These are phyloP conservation scores for Anguilla rostrata DNA, from an alignment of 2,113 vertebrate species.

Conservation along the genomic window DNA sequence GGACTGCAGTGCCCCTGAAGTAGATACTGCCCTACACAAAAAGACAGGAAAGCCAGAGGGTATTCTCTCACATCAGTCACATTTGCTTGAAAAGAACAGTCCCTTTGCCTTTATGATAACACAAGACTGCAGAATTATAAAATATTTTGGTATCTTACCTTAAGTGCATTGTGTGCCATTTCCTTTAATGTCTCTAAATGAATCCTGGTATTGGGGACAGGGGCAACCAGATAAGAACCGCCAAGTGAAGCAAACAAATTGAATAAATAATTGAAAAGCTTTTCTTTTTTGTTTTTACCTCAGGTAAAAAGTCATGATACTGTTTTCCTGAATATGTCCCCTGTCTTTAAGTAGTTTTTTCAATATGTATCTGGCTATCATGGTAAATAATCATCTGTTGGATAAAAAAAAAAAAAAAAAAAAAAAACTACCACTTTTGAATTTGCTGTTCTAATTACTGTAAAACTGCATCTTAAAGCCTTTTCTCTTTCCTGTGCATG, in stretches of 20 bases:
- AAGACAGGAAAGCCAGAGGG: constrained; percentile 44
- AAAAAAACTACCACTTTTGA: too few relatives aligned
- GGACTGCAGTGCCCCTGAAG: constrained; percentile 42
- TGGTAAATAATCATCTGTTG: not conserved
- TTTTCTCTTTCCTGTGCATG: too few relatives aligned
- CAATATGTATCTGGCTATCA: not conserved
- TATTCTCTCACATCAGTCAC: constrained; percentile 42
- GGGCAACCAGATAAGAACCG: not conserved
- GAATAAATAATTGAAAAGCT: constrained; percentile 10
- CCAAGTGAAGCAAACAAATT: not conserved
- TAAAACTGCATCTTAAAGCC: too few relatives aligned
- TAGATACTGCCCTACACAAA: constrained; percentile 24
- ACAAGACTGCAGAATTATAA: constrained; percentile 35
- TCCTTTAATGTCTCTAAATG: constrained; percentile 50
- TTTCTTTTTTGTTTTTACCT: not conserved
- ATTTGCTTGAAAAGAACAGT: constrained; percentile 41
- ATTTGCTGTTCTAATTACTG: too few relatives aligned
- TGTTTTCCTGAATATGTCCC: not conserved
- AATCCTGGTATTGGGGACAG: not conserved
- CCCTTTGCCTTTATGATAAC: constrained; percentile 50
- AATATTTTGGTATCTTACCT: constrained; percentile 47
- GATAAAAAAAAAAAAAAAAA: too few relatives aligned
- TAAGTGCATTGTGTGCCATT: constrained; percentile 53
- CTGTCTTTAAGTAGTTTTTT: not conserved
- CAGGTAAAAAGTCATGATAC: not conserved